These are phyloP conservation scores for Orthosia gothica DNA, from an alignment of 2,888 invertebrate species.

Conservation along the genomic window DNA sequence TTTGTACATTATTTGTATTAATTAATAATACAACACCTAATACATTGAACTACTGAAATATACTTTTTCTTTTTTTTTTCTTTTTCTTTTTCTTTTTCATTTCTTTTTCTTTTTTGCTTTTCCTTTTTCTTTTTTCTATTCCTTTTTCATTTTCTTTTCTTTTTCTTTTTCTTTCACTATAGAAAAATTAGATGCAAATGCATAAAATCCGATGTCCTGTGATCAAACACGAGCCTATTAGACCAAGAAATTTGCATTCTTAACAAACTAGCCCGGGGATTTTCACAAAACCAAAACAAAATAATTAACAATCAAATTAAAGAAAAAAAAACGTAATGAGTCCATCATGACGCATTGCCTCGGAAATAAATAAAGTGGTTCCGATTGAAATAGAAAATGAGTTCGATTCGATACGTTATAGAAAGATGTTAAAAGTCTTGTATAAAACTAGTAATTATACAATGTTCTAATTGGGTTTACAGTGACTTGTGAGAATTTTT, in stretches of 20 bases:
- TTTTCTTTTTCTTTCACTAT: too few relatives aligned
- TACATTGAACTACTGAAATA: too few relatives aligned
- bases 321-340: slow-evolving; percentile 34
- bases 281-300: neutral
- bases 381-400: slow-evolving; percentile 14
- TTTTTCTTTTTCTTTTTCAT: too few relatives aligned
- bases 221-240: too few relatives aligned
- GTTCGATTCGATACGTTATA: neutral
- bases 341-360: slow-evolving; percentile 21
- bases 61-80: too few relatives aligned
- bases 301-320: neutral
- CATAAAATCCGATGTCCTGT: too few relatives aligned
- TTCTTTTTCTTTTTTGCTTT: too few relatives aligned
- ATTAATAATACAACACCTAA: too few relatives aligned
- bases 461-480: slow-evolving; percentile 14
- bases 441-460: slow-evolving; percentile 2
- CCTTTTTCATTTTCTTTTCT: too few relatives aligned
- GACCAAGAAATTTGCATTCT: neutral
- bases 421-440: neutral
- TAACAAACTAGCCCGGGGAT: neutral
- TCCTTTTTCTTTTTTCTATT: too few relatives aligned
- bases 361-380: slow-evolving; percentile 30
- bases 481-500: slow-evolving; percentile 34
- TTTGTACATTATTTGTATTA: too few relatives aligned
- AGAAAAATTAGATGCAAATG: too few relatives aligned